A percentile compares a stretch with the other conserved stretches of the same genome.
These are phyloP conservation scores for Rhinatrema bivittatum DNA, from an alignment of 2,797 vertebrate species.

Conservation along the genomic window DNA sequence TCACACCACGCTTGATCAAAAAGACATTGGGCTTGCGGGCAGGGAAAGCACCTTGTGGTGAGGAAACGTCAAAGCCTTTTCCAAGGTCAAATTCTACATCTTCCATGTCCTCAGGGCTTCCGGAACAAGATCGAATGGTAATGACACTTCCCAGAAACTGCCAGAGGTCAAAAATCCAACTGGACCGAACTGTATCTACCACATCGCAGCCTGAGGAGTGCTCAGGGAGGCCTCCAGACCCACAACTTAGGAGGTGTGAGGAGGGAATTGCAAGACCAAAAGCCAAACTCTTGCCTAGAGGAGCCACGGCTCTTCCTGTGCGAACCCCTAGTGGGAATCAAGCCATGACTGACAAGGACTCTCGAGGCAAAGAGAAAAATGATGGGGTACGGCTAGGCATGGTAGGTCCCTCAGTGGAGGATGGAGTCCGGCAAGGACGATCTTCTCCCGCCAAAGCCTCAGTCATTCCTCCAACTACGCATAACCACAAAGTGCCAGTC, in stretches of 20 bases:
- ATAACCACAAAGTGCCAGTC: slow-evolving; percentile 98
- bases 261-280: slow-evolving; percentile 85
- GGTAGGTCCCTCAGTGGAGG: slow-evolving; percentile 40
- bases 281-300: slow-evolving; percentile 85
- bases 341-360: slow-evolving; percentile 43
- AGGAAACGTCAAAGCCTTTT: slow-evolving; percentile 79
- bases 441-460: slow-evolving; percentile 76
- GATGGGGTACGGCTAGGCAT: slow-evolving; percentile 44
- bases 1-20: slow-evolving; percentile 96
- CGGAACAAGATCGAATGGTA: slow-evolving; percentile 84
- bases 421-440: slow-evolving; percentile 70
- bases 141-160: slow-evolving; percentile 80
- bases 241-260: slow-evolving; percentile 72
- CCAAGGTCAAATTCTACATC: slow-evolving; percentile 97
- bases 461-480: slow-evolving; percentile 61
- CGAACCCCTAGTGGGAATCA: slow-evolving; percentile 22
- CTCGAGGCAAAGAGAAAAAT: slow-evolving; percentile 60
- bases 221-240: slow-evolving; percentile 56
- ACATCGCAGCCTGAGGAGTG: slow-evolving; percentile 66
- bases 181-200: slow-evolving; percentile 75
- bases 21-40: slow-evolving; percentile 91
- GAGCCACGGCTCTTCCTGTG: slow-evolving; percentile 47
- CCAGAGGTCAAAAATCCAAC: slow-evolving; percentile 80
- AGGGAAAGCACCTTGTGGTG: slow-evolving; percentile 75
- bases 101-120: slow-evolving; percentile 93